These are phyloP conservation scores for Hylaea fasciaria DNA, from an alignment of 2,888 invertebrate species.

Conservation along the genomic window DNA sequence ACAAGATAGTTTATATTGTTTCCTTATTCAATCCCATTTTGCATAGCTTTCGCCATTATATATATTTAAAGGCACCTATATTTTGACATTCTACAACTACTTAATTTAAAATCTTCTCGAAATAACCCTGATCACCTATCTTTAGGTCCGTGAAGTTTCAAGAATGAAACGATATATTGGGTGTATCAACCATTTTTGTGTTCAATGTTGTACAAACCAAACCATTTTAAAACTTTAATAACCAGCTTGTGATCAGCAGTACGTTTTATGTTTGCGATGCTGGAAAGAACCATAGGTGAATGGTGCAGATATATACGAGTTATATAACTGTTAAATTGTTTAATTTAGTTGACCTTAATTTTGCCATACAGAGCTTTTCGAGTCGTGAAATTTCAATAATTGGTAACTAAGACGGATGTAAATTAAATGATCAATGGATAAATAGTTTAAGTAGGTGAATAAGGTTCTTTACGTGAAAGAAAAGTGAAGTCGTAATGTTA, in stretches of 20 bases:
- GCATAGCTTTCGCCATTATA: not conserved
- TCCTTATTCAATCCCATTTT: not conserved
- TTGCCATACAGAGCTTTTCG: slow-evolving; percentile 1
- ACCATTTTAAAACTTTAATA: not conserved
- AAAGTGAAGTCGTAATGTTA: no score
- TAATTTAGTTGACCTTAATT: slow-evolving; percentile 23
- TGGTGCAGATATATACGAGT: slow-evolving; percentile 8
- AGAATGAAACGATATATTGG: no score
- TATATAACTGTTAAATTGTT: slow-evolving; percentile 13
- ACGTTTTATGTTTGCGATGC: not conserved
- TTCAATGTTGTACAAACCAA: not conserved
- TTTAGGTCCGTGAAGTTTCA: no score
- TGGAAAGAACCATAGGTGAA: slow-evolving; percentile 15
- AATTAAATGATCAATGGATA: no score
- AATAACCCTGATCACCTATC: no score
- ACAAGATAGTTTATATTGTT: not conserved
- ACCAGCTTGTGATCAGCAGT: not conserved
- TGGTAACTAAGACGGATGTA: no score
- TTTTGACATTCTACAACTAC: not conserved
- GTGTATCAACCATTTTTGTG: no score
- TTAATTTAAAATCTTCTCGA: not conserved
- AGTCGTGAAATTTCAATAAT: not conserved
- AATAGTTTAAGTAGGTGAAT: no score
- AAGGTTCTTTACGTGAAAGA: no score
- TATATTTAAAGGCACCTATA: no score